Evolutionary conservation across 1,140 invertebrate species (phyloP), one percentile per base, ranked within the genome.

Genomic region (Hermatobates lingyangjiaoensis): DNA sequence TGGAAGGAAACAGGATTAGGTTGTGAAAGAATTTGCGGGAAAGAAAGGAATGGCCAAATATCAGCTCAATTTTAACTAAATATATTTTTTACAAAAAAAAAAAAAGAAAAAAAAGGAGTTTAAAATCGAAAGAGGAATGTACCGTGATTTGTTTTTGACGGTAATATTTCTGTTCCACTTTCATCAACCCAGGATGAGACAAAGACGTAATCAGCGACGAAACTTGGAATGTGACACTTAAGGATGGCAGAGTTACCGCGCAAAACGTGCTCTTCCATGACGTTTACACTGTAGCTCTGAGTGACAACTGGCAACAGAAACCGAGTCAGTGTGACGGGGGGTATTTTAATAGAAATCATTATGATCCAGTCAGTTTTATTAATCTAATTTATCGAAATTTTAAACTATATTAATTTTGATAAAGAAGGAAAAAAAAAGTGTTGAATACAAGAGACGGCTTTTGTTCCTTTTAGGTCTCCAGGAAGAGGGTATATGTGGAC

Each of bases 211-310:
- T 90, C 86, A 59, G 83, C 81, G 48, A 90, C 86, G 70, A 89
- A 90, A 69, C 84, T 87, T 56, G 87, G 87, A 67, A 91, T 85
- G 70, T 88, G 83, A 72, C 87, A 91, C 74, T 88, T 89, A 61
- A 91, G 73, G 64, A 89, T 82, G 60, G 84, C 87, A 57, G 83
- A 80, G 68, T 91, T 92, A 56, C 87, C 87, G 64, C 81, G 76
- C 60, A 90, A 74, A 54, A 90, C 85, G 67, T 87, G 83, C 68
- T 89, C 86, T 65, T 89, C 86, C 79, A 88, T 86, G 63, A 87
- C 76, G 73, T 86, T 86, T 60, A 86, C 81, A 62, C 80, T 81
- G 71, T 91, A 93, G 55, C 76, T 74, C 74, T 89, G 86, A 61
- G 82, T 80, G 62, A 91, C 87, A 69, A 89, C 87, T 89, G 77